Evolutionary conservation across 2,888 invertebrate genomes (phyloP), one percentile per base, ranked within the genome.

Genomic region (Volucella inflata): DNA sequence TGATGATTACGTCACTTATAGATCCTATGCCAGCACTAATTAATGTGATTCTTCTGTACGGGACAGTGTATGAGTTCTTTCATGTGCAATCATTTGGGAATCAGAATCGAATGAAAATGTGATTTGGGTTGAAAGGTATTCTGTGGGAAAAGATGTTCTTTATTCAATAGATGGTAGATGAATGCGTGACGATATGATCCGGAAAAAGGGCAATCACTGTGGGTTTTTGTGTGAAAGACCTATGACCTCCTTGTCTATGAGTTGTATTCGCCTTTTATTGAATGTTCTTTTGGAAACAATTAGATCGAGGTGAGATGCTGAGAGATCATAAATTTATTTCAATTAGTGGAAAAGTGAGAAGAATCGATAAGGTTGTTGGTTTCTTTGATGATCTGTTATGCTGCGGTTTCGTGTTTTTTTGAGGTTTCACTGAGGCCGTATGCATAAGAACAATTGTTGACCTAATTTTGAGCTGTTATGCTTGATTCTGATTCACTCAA

Each of bases 1-100:
- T 85, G 81, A 85, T 85, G 85, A 81, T 85, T 76, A 77, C 81
- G 81, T 85, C 81, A 77, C 72, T 77, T 81, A 81, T 85, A 81
- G 57, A 42, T 71, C 59, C 48, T 75, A 8, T 9, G 48, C 10
- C 44, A 75, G 40, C 80, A 71, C 81, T 85, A 85, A 85, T 85
- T 85, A 85, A 85, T 81, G 85, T 16, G 75, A n/a, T 70, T 40
- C 17, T 16, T 40, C 50, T 57, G 57, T 59, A 67, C 44, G 48
- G 48, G 46, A 50, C 71, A 77, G 57, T 21, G 48, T 62, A 8
- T 38, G 42, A 64, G 55, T 57, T 62, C 30, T 16, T 74, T 75
- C 48, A 75, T 84, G 65, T 57, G 71, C 60, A 80, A 79, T 72
- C 71, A 84, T 78, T 78, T 78, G 64, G 64, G 64, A 64, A 78